phyloP scores from a whole-genome alignment of 2,113 vertebrate genomes.

The Neolamprologus kungweensis region DNA sequence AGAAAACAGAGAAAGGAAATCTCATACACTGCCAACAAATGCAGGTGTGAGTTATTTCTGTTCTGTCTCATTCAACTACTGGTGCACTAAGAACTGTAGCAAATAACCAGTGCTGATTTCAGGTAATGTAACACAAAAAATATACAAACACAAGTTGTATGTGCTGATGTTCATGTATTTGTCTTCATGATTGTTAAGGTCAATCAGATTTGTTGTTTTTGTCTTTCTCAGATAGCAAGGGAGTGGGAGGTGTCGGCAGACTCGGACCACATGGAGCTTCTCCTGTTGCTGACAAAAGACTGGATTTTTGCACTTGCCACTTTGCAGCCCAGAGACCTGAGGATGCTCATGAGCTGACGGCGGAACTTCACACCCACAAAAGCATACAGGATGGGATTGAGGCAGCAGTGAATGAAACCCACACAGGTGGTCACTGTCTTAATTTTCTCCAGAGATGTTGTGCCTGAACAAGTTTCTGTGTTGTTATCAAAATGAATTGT shows the following conservation, averaged over 20 bases:
- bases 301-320: no score
- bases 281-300: no score
- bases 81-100: background rate
- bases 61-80: background rate
- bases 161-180: background rate
- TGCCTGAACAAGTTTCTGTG: slow-evolving; percentile 1
- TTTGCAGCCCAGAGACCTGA: background rate
- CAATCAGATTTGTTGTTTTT: background rate
- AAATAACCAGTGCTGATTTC: background rate
- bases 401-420: slow-evolving; percentile 80
- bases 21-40: background rate
- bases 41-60: background rate
- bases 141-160: background rate
- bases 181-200: background rate
- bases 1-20: background rate
- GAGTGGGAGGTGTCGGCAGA: slow-evolving; percentile 75
- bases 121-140: background rate
- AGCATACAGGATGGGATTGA: slow-evolving; percentile 85
- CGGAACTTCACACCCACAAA: slow-evolving; percentile 57
- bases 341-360: background rate
- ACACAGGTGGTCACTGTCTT: slow-evolving; percentile 62
- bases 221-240: slow-evolving; percentile 54
- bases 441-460: slow-evolving; percentile 48
- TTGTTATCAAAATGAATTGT: slow-evolving; percentile 41
- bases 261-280: slow-evolving; percentile 75